These are phyloP conservation scores for Ginglymostoma cirratum DNA, from an alignment of 2,113 vertebrate species.

Conservation along the genomic window DNA sequence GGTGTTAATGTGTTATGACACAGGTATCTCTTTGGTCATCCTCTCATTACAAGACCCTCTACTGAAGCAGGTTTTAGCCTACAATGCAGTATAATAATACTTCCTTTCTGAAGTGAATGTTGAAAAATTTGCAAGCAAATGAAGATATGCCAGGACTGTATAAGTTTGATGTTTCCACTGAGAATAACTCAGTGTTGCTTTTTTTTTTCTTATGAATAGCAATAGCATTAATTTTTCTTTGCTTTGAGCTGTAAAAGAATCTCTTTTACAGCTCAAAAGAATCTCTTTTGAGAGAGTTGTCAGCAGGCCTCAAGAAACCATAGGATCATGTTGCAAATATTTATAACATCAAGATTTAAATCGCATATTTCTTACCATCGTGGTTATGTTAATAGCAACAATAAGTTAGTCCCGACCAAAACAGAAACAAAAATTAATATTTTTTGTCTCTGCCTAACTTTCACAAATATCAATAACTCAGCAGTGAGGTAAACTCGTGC, in stretches of 20 bases:
- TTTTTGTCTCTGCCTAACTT: neutral
- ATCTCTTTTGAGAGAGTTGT: too few relatives aligned
- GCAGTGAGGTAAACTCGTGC: neutral
- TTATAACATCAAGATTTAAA: neutral
- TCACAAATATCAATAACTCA: neutral
- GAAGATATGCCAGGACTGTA: neutral
- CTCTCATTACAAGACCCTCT: neutral
- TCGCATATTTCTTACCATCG: neutral
- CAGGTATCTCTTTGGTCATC: neutral
- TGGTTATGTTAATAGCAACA: neutral
- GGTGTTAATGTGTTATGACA: conserved; percentile 6
- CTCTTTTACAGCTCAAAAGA: too few relatives aligned
- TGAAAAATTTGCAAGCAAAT: neutral
- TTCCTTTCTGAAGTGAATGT: neutral
- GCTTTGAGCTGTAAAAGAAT: neutral
- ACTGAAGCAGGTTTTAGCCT: neutral
- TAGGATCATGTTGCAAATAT: neutral
- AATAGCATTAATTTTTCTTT: neutral
- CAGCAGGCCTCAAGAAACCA: neutral
- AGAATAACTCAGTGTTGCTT: neutral
- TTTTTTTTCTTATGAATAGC: neutral
- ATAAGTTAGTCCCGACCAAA: neutral
- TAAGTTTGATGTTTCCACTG: neutral
- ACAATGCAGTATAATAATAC: neutral
- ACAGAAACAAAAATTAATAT: neutral